Base-by-base conservation (phyloP, 2,797 vertebrate species). In the Falco novaeseelandiae region DNA sequence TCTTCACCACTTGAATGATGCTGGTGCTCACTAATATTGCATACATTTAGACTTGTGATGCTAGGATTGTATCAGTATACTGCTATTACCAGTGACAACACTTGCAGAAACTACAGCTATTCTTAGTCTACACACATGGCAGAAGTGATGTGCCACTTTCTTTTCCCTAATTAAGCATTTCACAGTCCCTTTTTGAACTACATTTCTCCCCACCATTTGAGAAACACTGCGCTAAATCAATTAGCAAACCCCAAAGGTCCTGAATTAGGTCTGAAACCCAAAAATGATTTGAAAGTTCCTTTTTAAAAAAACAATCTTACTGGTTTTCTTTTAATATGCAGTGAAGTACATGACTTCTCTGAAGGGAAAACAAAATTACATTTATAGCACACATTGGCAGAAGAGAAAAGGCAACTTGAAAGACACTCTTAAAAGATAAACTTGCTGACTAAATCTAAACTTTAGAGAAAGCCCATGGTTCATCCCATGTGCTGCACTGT, bases 61-160 rank as follows among this genome's bases (percentile, higher is more conserved):
- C 32, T 70, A 49, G 32, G 58, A 54, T 57, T 52, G 62, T 69
- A 65, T 44, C 1, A 0, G n/a, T 72, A 89, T 57, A 57, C 66
- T 89, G 83, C 66, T 89, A 93, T 90, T 89, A 95, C 63, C 34
- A 74, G 74, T 70, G 93, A 93, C 81, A 94, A 84, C 38, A 73
- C 71, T 76, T 42, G 59, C 74, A 91, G 89, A 87, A 92, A 85
- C 78, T 79, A 21, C 21, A 79, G 46, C 87, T 94, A 92, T 87
- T 94, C 71, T 93, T 89, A 95, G 87, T 89, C 78, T 74, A 82
- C 77, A 61, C 15, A 49, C 62, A 66, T 8, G 27, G 87, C 59
- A 95, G 84, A 82, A 95, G 34, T 0, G 0, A 87, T 29, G 26
- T 32, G 55, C 36, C 79, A 63, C 89, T 87, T 88, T 83, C 59